Evolutionary conservation across 2,888 invertebrate species (phyloP), one percentile per base, ranked within the genome.

Genomic region (Dryococelus australis): DNA sequence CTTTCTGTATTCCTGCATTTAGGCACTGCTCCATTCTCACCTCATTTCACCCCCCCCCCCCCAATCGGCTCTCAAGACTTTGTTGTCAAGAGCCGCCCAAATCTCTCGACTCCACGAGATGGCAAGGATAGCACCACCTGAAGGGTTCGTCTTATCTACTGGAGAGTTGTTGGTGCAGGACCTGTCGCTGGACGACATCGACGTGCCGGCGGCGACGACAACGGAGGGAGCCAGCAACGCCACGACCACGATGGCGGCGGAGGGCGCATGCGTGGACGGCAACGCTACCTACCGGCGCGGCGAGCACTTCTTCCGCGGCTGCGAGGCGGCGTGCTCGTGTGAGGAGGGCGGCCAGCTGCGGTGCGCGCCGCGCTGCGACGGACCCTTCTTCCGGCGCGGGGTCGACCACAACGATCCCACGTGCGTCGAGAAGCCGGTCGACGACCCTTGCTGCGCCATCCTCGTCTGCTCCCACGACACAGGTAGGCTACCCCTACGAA

Each of bases 261-360:
- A 26, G 9, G 47, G 26, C 10, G 10, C 81, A 84, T 88, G 88
- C 84, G 51, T 27, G 26, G 88, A 88, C 43, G 53, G 27, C 9
- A 81, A 78, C 16, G 80, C 35, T 28, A 85, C 78, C 78, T 86
- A 65, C 85, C 65, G 87, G 43, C 87, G 90, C 12, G 97, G 97
- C 0, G 96, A 97, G 90, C 95, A 94, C 89, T 93, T 97, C 89
- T 94, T 95, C 88, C 94, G 95, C 79, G 96, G 95, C 83, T 98
- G 97, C 91, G 96, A 97, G 87, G 96, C 96, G 89, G 93, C 94
- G 2, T 97, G 97, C 91, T 95, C 95, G 43, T 97, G 97, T 91
- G 93, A 93, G 43, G 90, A 92, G 0, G 94, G 94, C 24, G 97
- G 97, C 0, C 93, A 93, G 89, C 95, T 96, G 92, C 90, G 89